phyloP scores from a whole-genome alignment of 2,888 invertebrate species.

The Antitype chi region DNA sequence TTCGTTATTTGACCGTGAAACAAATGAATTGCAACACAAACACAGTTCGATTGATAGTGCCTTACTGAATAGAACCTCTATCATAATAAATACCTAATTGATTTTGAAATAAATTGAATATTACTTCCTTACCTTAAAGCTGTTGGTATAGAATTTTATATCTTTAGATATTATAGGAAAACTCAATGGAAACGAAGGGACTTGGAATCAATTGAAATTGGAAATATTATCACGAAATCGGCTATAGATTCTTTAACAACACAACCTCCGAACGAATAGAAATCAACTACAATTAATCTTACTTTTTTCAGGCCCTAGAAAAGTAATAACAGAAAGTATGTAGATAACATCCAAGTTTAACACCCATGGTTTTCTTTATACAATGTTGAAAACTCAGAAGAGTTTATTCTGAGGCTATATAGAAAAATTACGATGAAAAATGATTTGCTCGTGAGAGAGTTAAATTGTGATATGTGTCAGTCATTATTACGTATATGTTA shows the following conservation, averaged over 20 bases:
- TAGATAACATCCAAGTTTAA: too few relatives aligned
- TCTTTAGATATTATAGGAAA: neutral
- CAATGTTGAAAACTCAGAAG: neutral
- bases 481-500: neutral
- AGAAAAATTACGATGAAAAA: neutral
- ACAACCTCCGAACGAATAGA: too few relatives aligned
- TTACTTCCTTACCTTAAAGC: constrained; percentile 45
- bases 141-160: neutral
- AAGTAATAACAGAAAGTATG: too few relatives aligned
- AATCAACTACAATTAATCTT: too few relatives aligned
- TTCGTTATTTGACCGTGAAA: constrained; percentile 69
- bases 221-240: neutral
- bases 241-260: too few relatives aligned
- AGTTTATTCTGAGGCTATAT: neutral
- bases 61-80: constrained; percentile 39
- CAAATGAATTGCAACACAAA: constrained; percentile 68
- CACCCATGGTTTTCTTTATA: neutral
- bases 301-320: too few relatives aligned
- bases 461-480: neutral
- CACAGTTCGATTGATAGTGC: constrained; percentile 42
- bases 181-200: neutral
- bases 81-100: constrained; percentile 37
- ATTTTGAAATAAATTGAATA: constrained; percentile 41
- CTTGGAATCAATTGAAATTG: neutral
- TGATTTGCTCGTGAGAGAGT: neutral